phyloP scores from a whole-genome alignment of 2,797 vertebrate genomes.

The Brachymystax lenok region DNA sequence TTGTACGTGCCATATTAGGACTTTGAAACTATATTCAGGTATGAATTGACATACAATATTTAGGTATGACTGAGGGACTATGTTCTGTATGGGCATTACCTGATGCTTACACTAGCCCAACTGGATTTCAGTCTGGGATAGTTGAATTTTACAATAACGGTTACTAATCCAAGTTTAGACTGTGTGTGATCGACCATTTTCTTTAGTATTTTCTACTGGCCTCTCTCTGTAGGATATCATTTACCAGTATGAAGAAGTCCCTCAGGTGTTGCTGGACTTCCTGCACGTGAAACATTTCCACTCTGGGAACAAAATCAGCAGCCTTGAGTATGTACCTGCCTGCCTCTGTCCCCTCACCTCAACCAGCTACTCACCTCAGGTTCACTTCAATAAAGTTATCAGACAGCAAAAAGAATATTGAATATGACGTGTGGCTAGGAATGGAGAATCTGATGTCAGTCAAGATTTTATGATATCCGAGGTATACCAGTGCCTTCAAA shows the following conservation, averaged over 20 bases:
- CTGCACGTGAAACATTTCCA: conserved; percentile 79
- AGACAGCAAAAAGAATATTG: background rate
- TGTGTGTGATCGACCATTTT: background rate
- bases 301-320: conserved; percentile 70
- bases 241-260: conserved; percentile 73
- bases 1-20: no score
- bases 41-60: background rate
- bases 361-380: background rate
- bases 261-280: conserved; percentile 79
- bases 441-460: background rate
- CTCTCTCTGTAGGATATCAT: conserved; percentile 66
- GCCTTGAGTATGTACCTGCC: conserved; percentile 68
- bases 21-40: background rate
- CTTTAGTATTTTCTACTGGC: background rate
- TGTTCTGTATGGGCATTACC: background rate
- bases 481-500: background rate
- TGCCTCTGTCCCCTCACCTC: background rate
- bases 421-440: background rate
- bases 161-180: background rate
- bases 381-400: conserved; percentile 4
- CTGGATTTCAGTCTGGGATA: background rate
- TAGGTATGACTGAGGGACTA: background rate
- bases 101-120: no score
- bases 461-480: background rate
- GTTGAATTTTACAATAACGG: background rate